Evolutionary conservation across 23 tunicate species (phyloP).

Genomic region (Ciona savignyi): DNA sequence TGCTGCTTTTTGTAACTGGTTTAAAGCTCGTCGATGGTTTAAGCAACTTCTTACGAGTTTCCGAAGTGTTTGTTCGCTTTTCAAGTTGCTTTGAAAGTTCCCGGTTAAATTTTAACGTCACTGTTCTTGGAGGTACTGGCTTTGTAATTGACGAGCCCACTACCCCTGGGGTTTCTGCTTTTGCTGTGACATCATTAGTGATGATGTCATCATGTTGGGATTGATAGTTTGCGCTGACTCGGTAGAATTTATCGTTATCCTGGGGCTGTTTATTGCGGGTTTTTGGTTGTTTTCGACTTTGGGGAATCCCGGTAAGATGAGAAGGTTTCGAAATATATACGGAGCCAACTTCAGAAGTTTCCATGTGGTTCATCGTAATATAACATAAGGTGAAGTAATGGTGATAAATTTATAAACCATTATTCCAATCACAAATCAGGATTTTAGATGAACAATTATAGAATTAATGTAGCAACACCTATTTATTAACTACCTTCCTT

Average conservation of each 20-base stretch:
- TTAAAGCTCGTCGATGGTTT: not conserved
- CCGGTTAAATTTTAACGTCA: slow-evolving; percentile 20
- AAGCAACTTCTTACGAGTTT: not conserved
- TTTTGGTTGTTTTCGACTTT: not conserved
- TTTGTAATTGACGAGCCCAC: slow-evolving; percentile 21
- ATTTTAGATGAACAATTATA: not conserved
- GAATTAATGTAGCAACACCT: no score
- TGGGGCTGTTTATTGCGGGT: not conserved
- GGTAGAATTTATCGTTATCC: not conserved
- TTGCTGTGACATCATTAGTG: not conserved
- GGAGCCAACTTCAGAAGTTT: not conserved
- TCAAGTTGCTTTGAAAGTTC: not conserved
- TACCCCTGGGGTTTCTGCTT: not conserved
- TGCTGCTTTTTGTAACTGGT: not conserved
- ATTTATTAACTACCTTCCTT: no score
- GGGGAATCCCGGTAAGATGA: not conserved
- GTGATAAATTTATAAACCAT: not conserved
- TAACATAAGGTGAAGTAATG: not conserved
- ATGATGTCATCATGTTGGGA: no score
- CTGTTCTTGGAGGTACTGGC: slow-evolving; percentile 34
- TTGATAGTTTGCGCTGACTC: not conserved
- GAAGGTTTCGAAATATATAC: not conserved
- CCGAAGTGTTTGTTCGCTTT: not conserved
- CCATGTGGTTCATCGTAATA: not conserved
- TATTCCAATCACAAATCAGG: not conserved